Base-by-base conservation (phyloP, 1,140 invertebrate genomes). In the Stenopsyche tienmushanensis region DNA sequence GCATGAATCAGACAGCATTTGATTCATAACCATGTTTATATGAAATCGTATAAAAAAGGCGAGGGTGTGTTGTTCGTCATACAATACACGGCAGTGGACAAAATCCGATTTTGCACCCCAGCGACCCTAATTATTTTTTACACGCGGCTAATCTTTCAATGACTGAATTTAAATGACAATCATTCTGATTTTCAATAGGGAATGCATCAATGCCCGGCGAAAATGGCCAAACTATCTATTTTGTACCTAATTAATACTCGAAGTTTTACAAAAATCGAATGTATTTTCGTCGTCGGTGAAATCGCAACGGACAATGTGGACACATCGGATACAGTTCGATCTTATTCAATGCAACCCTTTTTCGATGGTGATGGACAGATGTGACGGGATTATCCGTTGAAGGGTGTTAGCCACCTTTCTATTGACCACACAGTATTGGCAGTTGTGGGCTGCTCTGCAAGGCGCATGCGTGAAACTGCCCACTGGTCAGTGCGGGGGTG, bases 401-500 rank as follows among this genome's bases (percentile, higher is more conserved):
- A 34, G 18, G 41, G 41, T 13, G 29, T 39, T 13, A 13, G 5
- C 13, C 13, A 39, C 13, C 29, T 13, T 39, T 5, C 13, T 39
- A 8, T 39, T 39, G 34, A 39, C 34, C 34, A n/a, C n/a, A n/a
- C n/a, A n/a, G n/a, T 5, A 10, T 23, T 21, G 47, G 47, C 9
- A 21, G 47, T 49, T 49, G n/a, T 9, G 23, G 3, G 52, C 13
- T 26, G 23, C 10, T 26, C 52, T 20, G 15, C 23, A 20, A 25
- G n/a, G 53, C 53, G 53, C 53, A 57, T 41, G 53, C 53, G 20
- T 29, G 29, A 39, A 18, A 25, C 29, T 57, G 53, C 13, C 53
- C 53, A 57, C 26, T 57, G 53, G 53, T 57, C 53, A 57, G 10
- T 41, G 15, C 34, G 26, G 25, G 53, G 53, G 53, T 57, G 53